Evolutionary conservation across 2,888 invertebrate species (phyloP).

Genomic region (Sesamia inferens): DNA sequence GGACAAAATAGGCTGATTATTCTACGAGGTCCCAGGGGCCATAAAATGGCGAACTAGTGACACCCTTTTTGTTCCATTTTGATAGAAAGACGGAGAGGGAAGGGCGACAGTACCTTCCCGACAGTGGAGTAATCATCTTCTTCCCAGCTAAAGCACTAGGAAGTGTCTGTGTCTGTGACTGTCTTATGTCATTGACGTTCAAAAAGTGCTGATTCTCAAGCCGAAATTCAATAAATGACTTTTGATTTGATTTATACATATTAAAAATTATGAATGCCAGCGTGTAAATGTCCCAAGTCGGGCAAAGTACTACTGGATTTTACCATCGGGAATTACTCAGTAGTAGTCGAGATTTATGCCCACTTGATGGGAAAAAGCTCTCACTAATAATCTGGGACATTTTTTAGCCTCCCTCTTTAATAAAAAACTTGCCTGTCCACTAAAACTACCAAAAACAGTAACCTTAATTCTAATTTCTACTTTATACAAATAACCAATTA

Average conservation of each 20-base stretch:
- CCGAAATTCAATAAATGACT: no score
- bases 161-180: no score
- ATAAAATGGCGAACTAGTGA: not conserved
- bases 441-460: no score
- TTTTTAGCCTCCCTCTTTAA: no score
- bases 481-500: no score
- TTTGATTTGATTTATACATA: not conserved
- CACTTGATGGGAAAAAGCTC: not conserved
- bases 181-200: no score
- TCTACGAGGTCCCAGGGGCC: not conserved
- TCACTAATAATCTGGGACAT: not conserved
- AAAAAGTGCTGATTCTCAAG: no score
- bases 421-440: no score
- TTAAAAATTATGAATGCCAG: no score
- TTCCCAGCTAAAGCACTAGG: no score
- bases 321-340: not conserved
- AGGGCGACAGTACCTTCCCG: not conserved
- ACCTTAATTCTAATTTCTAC: no score
- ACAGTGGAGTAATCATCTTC: not conserved
- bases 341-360: not conserved
- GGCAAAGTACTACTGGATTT: not conserved
- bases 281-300: not conserved
- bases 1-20: not conserved
- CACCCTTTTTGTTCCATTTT: not conserved
- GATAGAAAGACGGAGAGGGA: not conserved